A percentile compares a stretch with the other conserved stretches of the same genome.
These are phyloP conservation scores for Acholoe squamosa DNA, from an alignment of 2,888 invertebrate genomes.

Conservation along the genomic window DNA sequence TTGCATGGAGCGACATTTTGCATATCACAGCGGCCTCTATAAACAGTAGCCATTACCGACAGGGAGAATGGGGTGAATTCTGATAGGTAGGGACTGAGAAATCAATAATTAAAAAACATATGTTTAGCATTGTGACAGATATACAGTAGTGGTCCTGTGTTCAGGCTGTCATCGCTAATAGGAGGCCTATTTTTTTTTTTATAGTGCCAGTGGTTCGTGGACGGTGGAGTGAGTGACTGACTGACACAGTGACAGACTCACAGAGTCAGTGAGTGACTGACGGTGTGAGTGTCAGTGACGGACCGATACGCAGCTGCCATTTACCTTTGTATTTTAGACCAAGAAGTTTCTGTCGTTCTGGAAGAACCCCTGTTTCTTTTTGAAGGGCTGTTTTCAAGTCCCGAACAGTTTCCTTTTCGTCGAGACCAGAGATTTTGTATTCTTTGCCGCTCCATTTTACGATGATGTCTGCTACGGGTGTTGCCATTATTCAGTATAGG, in stretches of 20 bases:
- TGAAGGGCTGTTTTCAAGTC: constrained; percentile 93
- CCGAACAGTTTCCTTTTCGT: constrained; percentile 90
- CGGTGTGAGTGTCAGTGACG: not conserved
- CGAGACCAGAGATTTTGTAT: constrained; percentile 90
- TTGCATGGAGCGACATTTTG: too few species aligned
- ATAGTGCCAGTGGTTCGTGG: not conserved
- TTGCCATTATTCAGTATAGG: constrained; percentile 58
- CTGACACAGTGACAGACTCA: too few species aligned
- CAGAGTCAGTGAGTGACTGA: too few species aligned
- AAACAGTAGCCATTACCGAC: too few species aligned
- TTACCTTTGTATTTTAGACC: constrained; percentile 96
- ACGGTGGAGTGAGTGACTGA: not conserved
- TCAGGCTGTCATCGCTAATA: too few species aligned
- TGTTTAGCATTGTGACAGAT: too few species aligned
- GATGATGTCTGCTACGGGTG: constrained; percentile 84
- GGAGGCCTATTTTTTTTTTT: too few species aligned
- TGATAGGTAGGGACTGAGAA: too few species aligned
- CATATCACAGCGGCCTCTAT: too few species aligned
- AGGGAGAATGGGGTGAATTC: too few species aligned
- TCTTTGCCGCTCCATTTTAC: constrained; percentile 98
- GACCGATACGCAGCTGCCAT: not conserved
- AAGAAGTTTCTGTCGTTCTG: constrained; percentile 95
- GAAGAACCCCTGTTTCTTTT: constrained; percentile 93
- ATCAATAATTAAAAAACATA: too few species aligned
- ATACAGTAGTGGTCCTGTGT: too few species aligned